Conservation (phyloP, 2,888 invertebrate genomes). For the Trissolcus japonicus region DNA sequence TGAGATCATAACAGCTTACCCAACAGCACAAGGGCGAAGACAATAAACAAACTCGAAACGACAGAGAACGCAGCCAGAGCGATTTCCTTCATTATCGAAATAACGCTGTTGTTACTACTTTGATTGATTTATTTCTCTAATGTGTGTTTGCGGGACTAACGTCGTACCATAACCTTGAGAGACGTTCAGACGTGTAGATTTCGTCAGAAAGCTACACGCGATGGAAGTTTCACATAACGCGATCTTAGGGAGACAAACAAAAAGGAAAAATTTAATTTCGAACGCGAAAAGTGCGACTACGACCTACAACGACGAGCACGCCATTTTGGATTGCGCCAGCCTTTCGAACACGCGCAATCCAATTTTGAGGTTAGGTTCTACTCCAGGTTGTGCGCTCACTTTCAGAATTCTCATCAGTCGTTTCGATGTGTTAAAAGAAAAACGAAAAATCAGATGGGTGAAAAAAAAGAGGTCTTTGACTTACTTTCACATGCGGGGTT, state of each 20-base stretch:
- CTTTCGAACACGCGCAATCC: constrained; percentile 35
- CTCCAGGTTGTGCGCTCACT: neutral
- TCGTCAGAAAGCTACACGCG: constrained; percentile 35
- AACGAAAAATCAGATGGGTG: neutral
- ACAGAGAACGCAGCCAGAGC: constrained; percentile 78
- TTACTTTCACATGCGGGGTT: neutral
- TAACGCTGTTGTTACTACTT: constrained; percentile 22
- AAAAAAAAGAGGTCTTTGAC: neutral
- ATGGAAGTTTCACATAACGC: constrained; percentile 38
- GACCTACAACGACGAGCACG: constrained; percentile 44
- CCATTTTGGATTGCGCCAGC: constrained; percentile 47
- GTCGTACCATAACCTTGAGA: constrained; percentile 33
- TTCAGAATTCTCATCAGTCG: neutral
- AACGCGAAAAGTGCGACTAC: constrained; percentile 34
- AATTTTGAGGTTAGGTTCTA: constrained; percentile 35
- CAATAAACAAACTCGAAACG: constrained; percentile 79
- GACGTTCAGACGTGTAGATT: constrained; percentile 29
- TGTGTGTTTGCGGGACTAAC: constrained; percentile 8
- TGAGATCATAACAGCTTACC: constrained; percentile 76
- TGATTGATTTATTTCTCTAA: constrained; percentile 31
- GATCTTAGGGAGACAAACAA: constrained; percentile 36
- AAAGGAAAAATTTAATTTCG: constrained; percentile 35
- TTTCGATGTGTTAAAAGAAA: neutral
- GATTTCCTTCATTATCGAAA: constrained; percentile 75
- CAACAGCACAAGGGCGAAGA: constrained; percentile 79